A percentile compares a stretch with the other conserved stretches of the same genome.
Evolutionary conservation across 2,797 vertebrate species (phyloP).

Genomic region (Gouania willdenowi): DNA sequence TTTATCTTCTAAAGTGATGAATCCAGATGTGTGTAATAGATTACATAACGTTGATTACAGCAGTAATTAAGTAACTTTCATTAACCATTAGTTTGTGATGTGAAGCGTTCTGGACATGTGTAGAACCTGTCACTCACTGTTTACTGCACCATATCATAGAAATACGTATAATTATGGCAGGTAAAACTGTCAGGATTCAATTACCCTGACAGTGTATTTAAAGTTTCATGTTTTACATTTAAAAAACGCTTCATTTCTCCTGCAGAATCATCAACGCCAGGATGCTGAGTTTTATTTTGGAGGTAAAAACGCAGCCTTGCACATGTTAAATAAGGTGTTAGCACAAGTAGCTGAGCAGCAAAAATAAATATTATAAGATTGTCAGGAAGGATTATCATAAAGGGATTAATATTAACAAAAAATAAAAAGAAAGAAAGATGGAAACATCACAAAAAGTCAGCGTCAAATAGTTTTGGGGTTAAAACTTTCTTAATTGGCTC

Average conservation of each 20-base stretch:
- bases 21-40: not conserved
- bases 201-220: conserved; percentile 2
- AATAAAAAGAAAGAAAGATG: too few species aligned
- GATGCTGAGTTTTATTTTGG: not conserved
- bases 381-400: too few species aligned
- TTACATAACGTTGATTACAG: too few species aligned
- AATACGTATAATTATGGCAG: conserved; percentile 1
- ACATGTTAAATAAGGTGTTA: too few species aligned
- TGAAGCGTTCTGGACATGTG: not conserved
- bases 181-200: conserved; percentile 4
- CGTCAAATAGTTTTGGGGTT: too few species aligned
- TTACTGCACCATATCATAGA: not conserved
- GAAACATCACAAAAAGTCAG: too few species aligned
- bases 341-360: too few species aligned
- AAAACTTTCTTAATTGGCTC: too few species aligned
- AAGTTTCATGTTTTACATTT: conserved; percentile 8
- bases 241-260: not conserved
- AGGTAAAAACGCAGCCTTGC: too few species aligned
- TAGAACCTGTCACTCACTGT: not conserved
- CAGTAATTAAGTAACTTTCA: not conserved
- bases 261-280: not conserved
- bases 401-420: too few species aligned
- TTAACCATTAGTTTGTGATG: not conserved
- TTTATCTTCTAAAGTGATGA: not conserved
- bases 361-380: too few species aligned